Conservation (phyloP, 1,140 invertebrate genomes). For the Diplogasteroides magnus region DNA sequence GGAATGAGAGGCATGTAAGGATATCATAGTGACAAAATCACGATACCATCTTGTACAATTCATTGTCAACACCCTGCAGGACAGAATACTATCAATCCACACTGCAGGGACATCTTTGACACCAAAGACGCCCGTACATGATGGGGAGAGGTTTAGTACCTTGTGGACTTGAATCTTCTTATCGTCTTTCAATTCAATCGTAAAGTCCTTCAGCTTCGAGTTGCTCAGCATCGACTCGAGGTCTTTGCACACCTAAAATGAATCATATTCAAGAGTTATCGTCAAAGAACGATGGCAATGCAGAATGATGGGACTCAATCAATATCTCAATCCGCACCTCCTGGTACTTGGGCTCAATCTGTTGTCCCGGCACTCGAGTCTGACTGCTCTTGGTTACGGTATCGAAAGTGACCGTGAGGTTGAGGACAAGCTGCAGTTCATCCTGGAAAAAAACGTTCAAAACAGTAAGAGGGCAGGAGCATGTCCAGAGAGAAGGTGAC, state of each 20-base stretch:
- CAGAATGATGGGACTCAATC: no score
- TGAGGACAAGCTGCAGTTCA: conserved; percentile 42
- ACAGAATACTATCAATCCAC: no score
- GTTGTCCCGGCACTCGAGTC: neutral
- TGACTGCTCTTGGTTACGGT: conserved; percentile 44
- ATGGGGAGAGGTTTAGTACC: no score
- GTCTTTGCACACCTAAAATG: conserved; percentile 33
- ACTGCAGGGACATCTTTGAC: no score
- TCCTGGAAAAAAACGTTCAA: conserved; percentile 19
- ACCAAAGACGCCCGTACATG: no score
- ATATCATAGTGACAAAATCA: no score
- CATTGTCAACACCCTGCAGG: neutral
- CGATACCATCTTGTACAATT: no score
- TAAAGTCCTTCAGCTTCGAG: neutral
- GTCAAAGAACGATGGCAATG: neutral
- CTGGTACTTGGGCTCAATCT: neutral
- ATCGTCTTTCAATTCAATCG: neutral
- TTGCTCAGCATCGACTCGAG: conserved; percentile 15
- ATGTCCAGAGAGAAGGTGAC: no score
- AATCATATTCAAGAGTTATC: neutral
- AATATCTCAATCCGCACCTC: no score
- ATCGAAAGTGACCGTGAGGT: conserved; percentile 46
- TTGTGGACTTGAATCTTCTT: neutral
- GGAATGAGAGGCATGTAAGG: no score
- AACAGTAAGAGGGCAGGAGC: no score